A percentile compares a stretch with the other conserved stretches of the same genome.
These are phyloP conservation scores for Malthinus seriepunctatus DNA, from an alignment of 2,888 invertebrate species.

Conservation along the genomic window DNA sequence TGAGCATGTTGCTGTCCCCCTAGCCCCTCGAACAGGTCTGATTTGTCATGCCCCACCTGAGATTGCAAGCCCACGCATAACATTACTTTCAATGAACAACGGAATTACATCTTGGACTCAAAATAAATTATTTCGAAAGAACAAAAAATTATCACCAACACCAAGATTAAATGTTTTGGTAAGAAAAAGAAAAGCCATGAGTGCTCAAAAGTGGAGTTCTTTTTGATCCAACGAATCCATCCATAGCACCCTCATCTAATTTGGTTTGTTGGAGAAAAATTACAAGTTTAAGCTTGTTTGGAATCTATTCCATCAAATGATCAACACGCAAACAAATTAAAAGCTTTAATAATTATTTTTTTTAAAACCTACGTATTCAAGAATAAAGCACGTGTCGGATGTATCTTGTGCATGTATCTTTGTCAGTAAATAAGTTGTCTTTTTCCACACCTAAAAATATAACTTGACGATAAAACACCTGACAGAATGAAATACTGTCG, in stretches of 20 bases:
- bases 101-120: slow-evolving; percentile 18
- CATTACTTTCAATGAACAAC: slow-evolving; percentile 45
- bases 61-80: slow-evolving; percentile 46
- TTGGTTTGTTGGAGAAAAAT: too few species aligned
- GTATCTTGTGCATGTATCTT: slow-evolving; percentile 6
- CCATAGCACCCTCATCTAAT: too few species aligned
- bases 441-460: slow-evolving; percentile 13
- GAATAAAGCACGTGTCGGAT: slow-evolving; percentile 23
- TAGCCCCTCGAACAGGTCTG: slow-evolving; percentile 43
- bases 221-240: too few species aligned
- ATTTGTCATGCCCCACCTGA: slow-evolving; percentile 53
- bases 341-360: slow-evolving; percentile 2
- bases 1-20: slow-evolving; percentile 47
- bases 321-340: slow-evolving; percentile 2
- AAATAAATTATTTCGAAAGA: slow-evolving; percentile 1
- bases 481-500: slow-evolving; percentile 14
- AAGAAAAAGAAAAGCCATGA: too few species aligned
- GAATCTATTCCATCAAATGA: too few species aligned
- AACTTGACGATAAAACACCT: slow-evolving; percentile 17
- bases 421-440: slow-evolving; percentile 12
- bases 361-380: slow-evolving; percentile 12
- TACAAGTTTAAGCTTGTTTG: too few species aligned
- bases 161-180: too few species aligned
- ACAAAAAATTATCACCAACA: background rate
- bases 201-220: too few species aligned